Evolutionary conservation across 2,113 vertebrate species (phyloP), one percentile per base, ranked within the genome.

Genomic region (Synchiropus splendidus): DNA sequence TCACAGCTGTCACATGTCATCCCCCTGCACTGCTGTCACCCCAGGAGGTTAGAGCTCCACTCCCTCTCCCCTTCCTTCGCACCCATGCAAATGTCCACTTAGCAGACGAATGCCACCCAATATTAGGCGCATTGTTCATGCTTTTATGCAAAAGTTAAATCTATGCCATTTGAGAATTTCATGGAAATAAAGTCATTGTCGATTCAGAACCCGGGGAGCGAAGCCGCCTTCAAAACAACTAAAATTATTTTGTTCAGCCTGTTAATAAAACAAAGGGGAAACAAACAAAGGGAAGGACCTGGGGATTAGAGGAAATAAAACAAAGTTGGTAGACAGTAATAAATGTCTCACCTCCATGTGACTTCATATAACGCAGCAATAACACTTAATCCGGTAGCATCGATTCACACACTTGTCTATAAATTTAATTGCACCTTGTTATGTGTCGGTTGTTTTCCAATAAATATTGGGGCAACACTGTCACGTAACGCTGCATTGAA

Each of bases 1-100:
- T 94, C 92, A 94, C 92, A 94, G 91, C 93, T 96, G 92, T 95
- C 94, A 97, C 86, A 92, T 95, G 90, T 96, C 94, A 97, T 91
- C 89, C 84, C 85, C 86, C 83, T 86, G 86, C 85, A 88, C 89
- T 84, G 88, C 89, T 94, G 90, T 93, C 94, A 92, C 92, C 83
- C 89, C 88, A 57, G 92, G 93, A 93, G 92, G 89, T 88, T 86
- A 76, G 81, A 54, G 82, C 80, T 77, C 82, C 80, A 81, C 84
- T 80, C 71, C 74, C 75, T 78, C 78, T 81, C 83, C 77, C 76
- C 83, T 86, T 82, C 74, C 73, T 77, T 83, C 74, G 83, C 78
- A 88, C 89, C 88, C 41, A 92, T 95, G 94, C 92, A 97, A 97
- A 97, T 95, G 92, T 95, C 91, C 92, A 92, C 90, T 94, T 96